phyloP scores from a whole-genome alignment of 2,113 vertebrate genomes.

The Percina caprodes region DNA sequence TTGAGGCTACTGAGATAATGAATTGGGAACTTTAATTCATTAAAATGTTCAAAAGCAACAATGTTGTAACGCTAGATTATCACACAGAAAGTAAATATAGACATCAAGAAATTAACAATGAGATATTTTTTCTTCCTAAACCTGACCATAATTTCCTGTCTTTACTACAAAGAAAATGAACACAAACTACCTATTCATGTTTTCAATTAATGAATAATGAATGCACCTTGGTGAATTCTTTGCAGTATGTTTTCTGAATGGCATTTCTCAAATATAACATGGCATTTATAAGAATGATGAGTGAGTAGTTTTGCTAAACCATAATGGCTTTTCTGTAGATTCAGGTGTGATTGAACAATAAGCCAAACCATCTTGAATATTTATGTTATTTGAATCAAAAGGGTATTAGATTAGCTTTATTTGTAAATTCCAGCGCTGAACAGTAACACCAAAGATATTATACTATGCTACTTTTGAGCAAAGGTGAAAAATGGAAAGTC shows the following conservation, averaged over 20 bases:
- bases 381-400: conserved; percentile 32
- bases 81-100: background rate
- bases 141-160: background rate
- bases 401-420: conserved; percentile 23
- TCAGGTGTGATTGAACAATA: conserved; percentile 3
- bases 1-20: background rate
- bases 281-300: background rate
- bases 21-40: background rate
- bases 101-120: background rate
- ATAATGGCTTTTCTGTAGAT: background rate
- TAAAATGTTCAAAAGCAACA: background rate
- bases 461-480: conserved; percentile 50
- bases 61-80: background rate
- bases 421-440: conserved; percentile 42
- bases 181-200: background rate
- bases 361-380: background rate
- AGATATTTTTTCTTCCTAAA: background rate
- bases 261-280: conserved; percentile 1
- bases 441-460: conserved; percentile 61
- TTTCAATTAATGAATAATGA: background rate
- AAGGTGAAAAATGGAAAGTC: conserved; percentile 60
- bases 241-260: background rate
- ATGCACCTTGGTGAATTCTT: background rate
- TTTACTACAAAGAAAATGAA: background rate
- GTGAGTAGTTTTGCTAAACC: background rate